Conservation (phyloP, 2,797 vertebrate species). For the Sciaenops ocellatus region DNA sequence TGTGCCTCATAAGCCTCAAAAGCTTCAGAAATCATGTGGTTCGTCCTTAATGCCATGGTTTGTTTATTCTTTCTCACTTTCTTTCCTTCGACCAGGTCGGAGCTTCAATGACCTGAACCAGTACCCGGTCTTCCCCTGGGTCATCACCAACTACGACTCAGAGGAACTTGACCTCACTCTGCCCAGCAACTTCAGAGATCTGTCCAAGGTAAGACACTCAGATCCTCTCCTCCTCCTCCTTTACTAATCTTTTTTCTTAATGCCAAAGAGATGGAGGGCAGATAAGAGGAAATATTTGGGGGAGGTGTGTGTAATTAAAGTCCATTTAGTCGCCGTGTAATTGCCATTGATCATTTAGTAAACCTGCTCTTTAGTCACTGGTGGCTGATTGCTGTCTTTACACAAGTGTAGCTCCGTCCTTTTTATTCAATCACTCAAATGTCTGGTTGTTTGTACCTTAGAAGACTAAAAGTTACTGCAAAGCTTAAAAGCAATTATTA, state of each 20-base stretch:
- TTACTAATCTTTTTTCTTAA: not conserved
- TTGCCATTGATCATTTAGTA: conserved; percentile 77
- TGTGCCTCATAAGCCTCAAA: not conserved
- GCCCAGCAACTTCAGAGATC: conserved; percentile 98
- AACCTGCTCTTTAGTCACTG: conserved; percentile 66
- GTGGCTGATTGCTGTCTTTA: conserved; percentile 58
- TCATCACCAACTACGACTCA: conserved; percentile 98
- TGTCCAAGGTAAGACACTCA: conserved; percentile 92
- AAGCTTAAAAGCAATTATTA: not conserved
- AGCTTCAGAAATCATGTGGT: not conserved
- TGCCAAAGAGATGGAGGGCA: not conserved
- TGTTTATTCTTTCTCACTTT: not conserved
- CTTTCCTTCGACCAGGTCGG: conserved; percentile 85
- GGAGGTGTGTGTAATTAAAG: conserved; percentile 17
- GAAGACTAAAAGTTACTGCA: not conserved
- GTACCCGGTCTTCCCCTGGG: conserved; percentile 99
- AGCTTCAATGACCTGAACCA: conserved; percentile 97
- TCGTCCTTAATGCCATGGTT: not conserved
- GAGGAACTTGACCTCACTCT: conserved; percentile 97
- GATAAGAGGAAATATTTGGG: not conserved
- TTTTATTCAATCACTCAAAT: not conserved
- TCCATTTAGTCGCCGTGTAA: conserved; percentile 63
- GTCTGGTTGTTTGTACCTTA: not conserved
- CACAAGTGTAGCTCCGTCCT: conserved; percentile 3
- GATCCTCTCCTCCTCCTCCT: not conserved